phyloP scores from a whole-genome alignment of 2,888 invertebrate genomes.

The Phyto melanocephala region DNA sequence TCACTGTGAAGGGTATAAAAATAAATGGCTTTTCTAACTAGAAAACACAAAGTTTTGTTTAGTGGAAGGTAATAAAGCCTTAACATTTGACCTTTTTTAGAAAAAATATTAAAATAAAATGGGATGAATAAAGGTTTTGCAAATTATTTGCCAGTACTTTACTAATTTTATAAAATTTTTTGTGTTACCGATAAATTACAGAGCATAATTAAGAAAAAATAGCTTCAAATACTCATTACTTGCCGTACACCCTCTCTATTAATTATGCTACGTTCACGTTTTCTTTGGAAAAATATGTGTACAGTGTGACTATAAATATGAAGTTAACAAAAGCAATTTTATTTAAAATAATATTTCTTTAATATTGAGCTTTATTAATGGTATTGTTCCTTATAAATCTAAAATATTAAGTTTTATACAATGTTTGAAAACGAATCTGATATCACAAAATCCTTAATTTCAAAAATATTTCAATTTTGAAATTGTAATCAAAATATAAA shows the following conservation, averaged over 20 bases:
- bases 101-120: not conserved
- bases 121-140: not conserved
- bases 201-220: not conserved
- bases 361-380: no score
- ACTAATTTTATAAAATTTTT: not conserved
- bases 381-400: no score
- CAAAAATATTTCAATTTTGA: no score
- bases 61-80: constrained; percentile 33
- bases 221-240: not conserved
- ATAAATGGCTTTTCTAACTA: not conserved
- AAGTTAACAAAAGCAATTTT: no score
- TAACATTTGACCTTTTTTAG: constrained; percentile 42
- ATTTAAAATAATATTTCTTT: no score
- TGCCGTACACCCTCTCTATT: not conserved
- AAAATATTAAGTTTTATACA: no score
- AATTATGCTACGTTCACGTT: not conserved
- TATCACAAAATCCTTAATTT: no score
- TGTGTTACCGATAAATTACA: not conserved
- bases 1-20: no score
- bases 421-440: no score
- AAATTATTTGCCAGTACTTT: not conserved
- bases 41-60: constrained; percentile 8
- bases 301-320: not conserved
- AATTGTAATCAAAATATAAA: no score
- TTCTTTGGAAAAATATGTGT: not conserved